Evolutionary conservation across 2,113 vertebrate genomes (phyloP).

Genomic region (Poicephalus meyeri): DNA sequence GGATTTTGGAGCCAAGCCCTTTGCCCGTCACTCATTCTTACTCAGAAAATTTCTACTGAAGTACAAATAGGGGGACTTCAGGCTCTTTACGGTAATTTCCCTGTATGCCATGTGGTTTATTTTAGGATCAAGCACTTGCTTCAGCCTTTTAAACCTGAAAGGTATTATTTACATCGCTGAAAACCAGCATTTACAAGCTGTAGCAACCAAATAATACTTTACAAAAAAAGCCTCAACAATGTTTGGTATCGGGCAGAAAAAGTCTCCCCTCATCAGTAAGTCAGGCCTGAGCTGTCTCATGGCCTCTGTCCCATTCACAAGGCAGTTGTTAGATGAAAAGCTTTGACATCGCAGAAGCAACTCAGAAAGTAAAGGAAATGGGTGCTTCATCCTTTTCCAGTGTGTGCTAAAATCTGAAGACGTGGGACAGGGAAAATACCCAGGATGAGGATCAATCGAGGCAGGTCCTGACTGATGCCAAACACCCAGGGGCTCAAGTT

Average conservation of each 20-base stretch:
- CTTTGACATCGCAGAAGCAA: neutral
- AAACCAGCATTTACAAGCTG: neutral
- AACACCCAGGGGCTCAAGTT: neutral
- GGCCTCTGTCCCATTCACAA: neutral
- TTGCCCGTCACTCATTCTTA: neutral
- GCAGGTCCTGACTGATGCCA: neutral
- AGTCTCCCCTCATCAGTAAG: neutral
- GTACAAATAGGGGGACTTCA: neutral
- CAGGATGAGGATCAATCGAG: neutral
- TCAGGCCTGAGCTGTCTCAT: neutral
- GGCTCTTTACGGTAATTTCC: neutral
- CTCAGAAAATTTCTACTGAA: neutral
- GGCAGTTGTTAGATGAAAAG: neutral
- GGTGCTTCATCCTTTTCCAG: neutral
- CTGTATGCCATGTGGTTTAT: fast-evolving
- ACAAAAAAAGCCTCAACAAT: neutral
- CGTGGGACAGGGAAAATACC: neutral
- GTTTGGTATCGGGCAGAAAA: neutral
- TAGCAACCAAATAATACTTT: neutral
- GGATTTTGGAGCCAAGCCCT: neutral
- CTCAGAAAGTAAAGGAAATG: neutral
- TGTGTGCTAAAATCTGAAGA: fast-evolving
- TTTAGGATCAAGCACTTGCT: neutral
- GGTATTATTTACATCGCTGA: neutral
- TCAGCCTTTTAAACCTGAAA: neutral